These are phyloP conservation scores for Hoplostethus mediterraneus DNA, from an alignment of 2,797 vertebrate genomes.

Conservation along the genomic window DNA sequence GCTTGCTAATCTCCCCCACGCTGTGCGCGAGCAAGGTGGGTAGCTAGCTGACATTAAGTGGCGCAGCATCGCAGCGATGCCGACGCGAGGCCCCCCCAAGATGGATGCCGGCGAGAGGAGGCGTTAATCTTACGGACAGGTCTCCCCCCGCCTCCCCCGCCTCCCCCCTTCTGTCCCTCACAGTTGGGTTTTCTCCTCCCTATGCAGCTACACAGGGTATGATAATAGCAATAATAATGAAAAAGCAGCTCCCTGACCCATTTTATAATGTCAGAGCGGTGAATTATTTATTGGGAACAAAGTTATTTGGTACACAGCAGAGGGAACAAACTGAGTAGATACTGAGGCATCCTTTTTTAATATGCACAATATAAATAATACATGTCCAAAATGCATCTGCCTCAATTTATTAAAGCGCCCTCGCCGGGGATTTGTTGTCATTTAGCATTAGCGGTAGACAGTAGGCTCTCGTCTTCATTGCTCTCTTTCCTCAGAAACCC, in stretches of 20 bases:
- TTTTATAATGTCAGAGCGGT: slow-evolving; percentile 83
- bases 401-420: slow-evolving; percentile 82
- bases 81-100: slow-evolving; percentile 37
- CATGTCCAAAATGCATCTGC: slow-evolving; percentile 82
- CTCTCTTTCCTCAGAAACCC: slow-evolving; percentile 64
- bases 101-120: slow-evolving; percentile 48
- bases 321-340: slow-evolving; percentile 80
- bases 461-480: slow-evolving; percentile 72
- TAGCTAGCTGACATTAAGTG: slow-evolving; percentile 60
- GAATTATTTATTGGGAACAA: slow-evolving; percentile 87
- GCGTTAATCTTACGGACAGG: slow-evolving; percentile 55
- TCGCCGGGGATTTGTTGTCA: slow-evolving; percentile 76
- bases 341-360: slow-evolving; percentile 82
- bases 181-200: slow-evolving; percentile 56
- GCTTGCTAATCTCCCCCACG: slow-evolving; percentile 42
- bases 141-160: not conserved
- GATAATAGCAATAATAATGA: slow-evolving; percentile 81
- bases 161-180: slow-evolving; percentile 40
- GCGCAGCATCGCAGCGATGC: slow-evolving; percentile 55
- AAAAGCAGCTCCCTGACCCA: slow-evolving; percentile 82
- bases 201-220: slow-evolving; percentile 59
- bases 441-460: slow-evolving; percentile 72
- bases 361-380: slow-evolving; percentile 85
- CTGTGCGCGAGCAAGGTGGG: slow-evolving; percentile 40
- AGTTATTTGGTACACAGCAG: slow-evolving; percentile 86